Evolutionary conservation across 1,140 invertebrate genomes (phyloP).

Genomic region (Diachasmimorpha longicaudata): DNA sequence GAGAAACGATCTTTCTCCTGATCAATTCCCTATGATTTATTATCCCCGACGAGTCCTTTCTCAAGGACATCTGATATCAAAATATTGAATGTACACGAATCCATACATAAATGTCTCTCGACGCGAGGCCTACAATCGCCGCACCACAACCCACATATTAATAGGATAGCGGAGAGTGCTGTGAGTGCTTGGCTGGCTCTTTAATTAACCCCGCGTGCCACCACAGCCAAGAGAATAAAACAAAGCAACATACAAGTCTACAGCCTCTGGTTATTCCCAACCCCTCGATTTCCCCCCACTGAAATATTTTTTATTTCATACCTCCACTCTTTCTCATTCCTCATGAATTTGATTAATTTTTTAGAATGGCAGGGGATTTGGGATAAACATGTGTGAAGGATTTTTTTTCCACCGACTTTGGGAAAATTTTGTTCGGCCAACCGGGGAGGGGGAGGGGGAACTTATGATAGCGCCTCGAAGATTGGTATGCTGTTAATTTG

Average conservation of each 20-base stretch:
- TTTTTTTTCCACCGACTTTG: neutral
- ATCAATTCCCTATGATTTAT: too few relatives aligned
- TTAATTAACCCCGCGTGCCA: constrained; percentile 54
- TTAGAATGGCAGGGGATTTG: neutral
- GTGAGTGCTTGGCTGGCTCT: constrained; percentile 41
- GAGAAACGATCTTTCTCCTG: too few relatives aligned
- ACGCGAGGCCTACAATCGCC: constrained; percentile 1
- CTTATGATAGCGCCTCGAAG: constrained; percentile 41
- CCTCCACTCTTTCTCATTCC: neutral
- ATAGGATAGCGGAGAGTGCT: constrained; percentile 34
- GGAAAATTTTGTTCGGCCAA: neutral
- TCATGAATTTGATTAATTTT: constrained; percentile 11
- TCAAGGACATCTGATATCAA: too few relatives aligned
- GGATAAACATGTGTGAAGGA: neutral
- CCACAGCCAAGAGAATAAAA: constrained; percentile 20
- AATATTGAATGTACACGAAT: too few relatives aligned
- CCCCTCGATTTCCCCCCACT: neutral
- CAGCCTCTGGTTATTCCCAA: neutral
- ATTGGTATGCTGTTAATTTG: constrained; percentile 63
- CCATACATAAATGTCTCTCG: too few relatives aligned
- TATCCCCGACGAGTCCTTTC: too few relatives aligned
- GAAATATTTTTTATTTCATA: neutral
- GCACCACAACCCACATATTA: constrained; percentile 31
- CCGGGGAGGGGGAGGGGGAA: too few relatives aligned
- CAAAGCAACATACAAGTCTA: constrained; percentile 5